These are phyloP conservation scores for Toxonevra muliebris DNA, from an alignment of 2,888 invertebrate genomes.

Conservation along the genomic window DNA sequence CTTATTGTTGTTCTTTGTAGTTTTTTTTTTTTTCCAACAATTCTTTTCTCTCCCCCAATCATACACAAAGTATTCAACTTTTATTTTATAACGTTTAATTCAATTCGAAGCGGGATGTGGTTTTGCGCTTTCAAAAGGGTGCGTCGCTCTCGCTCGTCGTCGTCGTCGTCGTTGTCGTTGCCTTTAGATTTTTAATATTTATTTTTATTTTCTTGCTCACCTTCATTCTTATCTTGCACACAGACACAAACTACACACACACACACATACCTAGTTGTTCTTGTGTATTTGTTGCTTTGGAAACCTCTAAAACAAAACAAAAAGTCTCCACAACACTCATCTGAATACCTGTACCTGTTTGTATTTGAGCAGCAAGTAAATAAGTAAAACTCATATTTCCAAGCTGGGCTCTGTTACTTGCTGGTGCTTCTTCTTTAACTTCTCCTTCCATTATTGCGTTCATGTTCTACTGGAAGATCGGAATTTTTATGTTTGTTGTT, in stretches of 20 bases:
- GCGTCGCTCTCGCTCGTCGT: conserved; percentile 25
- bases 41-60: conserved; percentile 6
- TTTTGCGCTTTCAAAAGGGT: conserved; percentile 34
- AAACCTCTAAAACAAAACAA: neutral
- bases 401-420: neutral
- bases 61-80: neutral
- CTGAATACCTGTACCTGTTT: conserved; percentile 14
- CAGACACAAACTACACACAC: neutral
- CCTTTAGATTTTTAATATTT: conserved; percentile 11
- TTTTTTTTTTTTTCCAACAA: neutral
- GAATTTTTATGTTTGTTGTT: conserved; percentile 34
- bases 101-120: conserved; percentile 40
- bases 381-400: conserved; percentile 10
- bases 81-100: conserved; percentile 27
- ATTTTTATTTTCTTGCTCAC: conserved; percentile 36
- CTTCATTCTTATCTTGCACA: conserved; percentile 34
- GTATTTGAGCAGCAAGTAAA: conserved; percentile 9
- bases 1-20: conserved; percentile 13
- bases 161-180: neutral
- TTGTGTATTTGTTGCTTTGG: conserved; percentile 1
- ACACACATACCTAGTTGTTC: neutral
- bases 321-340: neutral
- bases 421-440: too few relatives aligned
- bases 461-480: conserved; percentile 39
- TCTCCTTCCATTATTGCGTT: too few relatives aligned